Base-by-base conservation (phyloP, 2,113 vertebrate species). In the Macaca fascicularis region DNA sequence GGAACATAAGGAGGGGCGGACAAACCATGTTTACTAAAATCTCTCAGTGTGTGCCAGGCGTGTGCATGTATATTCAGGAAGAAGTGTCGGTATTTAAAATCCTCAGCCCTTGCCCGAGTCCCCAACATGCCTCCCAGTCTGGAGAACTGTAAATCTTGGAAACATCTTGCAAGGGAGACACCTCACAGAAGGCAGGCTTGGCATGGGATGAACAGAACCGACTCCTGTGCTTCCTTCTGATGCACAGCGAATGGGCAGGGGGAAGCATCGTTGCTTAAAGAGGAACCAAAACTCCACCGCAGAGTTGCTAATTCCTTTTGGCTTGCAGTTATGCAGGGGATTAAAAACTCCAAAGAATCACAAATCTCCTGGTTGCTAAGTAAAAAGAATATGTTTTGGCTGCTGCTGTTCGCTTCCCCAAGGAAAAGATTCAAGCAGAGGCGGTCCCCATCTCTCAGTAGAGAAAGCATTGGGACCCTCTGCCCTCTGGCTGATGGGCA, bases 251-350 rank as follows among this genome's bases (percentile, higher is more conserved):
- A 48, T 2, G 1, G 20, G 17, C 7, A 5, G 2, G 17, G 1
- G 4, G 11, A 30, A 52, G 27, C 7, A 5, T 23, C 11, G 0
- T 43, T 48, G 38, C 72, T 27, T 90, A 16, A 43, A 74, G 85
- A 32, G 64, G 25, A 74, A 69, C 40, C 38, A 4, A 2, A 17
- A 43, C 17, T 16, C 40, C 52, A 40, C 69, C 79, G n/a, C 16
- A 6, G 27, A 23, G 52, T 1, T 27, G 92, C 72, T 72, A 4
- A 86, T 95, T 97, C 96, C 97, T 97, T 97, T 97, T 97, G 98
- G 97, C 95, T 98, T 97, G 95, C 85, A 89, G 85, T 23, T 55
- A 72, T 45, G 30, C 69, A 81, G 79, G 87, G 95, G 6, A 17
- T 6, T 32, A 75, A 64, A 80, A 45, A 23, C 61, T 5, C 52